These are phyloP conservation scores for Jaculus jaculus DNA, from an alignment of 2,113 vertebrate species.

Conservation along the genomic window DNA sequence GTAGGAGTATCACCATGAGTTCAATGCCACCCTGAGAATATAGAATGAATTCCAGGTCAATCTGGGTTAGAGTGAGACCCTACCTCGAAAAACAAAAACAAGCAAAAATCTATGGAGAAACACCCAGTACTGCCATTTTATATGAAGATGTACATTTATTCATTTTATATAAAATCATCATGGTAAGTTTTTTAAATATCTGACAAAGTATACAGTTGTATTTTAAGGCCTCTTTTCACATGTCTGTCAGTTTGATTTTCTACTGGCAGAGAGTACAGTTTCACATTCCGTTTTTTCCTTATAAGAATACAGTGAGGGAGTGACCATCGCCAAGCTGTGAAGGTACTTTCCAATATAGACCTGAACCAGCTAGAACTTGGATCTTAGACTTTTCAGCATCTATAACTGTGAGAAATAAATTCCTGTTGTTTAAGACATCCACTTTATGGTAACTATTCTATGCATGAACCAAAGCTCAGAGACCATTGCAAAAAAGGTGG, in stretches of 20 bases:
- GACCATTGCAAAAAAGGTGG: too few relatives aligned
- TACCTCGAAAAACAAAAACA: too few relatives aligned
- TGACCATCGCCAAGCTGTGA: too few relatives aligned
- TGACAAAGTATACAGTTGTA: not conserved
- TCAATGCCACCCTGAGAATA: too few relatives aligned
- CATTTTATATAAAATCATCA: not conserved
- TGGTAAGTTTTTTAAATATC: not conserved
- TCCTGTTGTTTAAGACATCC: not conserved
- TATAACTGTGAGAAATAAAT: slow-evolving; percentile 3
- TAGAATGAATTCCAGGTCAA: too few relatives aligned
- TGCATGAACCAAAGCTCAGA: not conserved
- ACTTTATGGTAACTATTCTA: not conserved
- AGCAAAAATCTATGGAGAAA: too few relatives aligned
- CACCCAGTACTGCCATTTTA: not conserved
- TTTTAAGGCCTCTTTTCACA: not conserved
- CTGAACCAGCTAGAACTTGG: not conserved
- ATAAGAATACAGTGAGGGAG: too few relatives aligned
- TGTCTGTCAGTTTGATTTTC: not conserved
- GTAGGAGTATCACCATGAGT: too few relatives aligned
- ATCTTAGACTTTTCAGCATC: not conserved
- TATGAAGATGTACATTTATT: not conserved
- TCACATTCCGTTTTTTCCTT: not conserved
- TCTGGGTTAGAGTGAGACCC: too few relatives aligned
- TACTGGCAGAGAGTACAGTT: not conserved
- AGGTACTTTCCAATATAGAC: not conserved